These are phyloP conservation scores for Cacoxenus indagator DNA, from an alignment of 2,888 invertebrate species.

Conservation along the genomic window DNA sequence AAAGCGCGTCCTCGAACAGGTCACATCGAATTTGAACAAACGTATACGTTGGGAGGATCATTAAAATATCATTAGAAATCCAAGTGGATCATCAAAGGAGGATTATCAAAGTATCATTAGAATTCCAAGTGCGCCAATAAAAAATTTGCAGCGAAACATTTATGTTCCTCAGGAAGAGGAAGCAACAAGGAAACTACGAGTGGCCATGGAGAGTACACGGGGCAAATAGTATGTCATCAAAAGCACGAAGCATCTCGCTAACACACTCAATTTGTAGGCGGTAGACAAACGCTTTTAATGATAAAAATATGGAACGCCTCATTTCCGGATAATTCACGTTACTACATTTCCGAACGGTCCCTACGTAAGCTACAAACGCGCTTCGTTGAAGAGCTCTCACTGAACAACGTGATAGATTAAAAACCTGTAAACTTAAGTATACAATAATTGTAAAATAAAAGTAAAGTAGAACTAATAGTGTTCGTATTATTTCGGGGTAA, in stretches of 20 bases:
- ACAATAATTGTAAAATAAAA: too few species aligned
- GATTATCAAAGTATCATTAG: conserved; percentile 66
- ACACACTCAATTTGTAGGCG: conserved; percentile 85
- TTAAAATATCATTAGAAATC: conserved; percentile 31
- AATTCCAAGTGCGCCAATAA: conserved; percentile 73
- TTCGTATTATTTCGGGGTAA: too few species aligned
- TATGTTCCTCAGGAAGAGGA: conserved; percentile 74
- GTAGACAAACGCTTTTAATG: conserved; percentile 81
- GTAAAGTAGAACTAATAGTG: too few species aligned
- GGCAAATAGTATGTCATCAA: conserved; percentile 73
- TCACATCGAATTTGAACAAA: conserved; percentile 65
- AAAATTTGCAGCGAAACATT: conserved; percentile 75
- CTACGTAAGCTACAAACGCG: conserved; percentile 85
- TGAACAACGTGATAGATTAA: conserved; percentile 82
- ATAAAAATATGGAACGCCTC: conserved; percentile 84
- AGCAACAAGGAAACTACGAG: conserved; percentile 72
- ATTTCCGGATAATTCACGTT: conserved; percentile 83
- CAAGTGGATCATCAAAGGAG: conserved; percentile 73
- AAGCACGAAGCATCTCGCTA: conserved; percentile 77
- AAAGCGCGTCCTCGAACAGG: conserved; percentile 74
- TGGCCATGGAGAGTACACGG: conserved; percentile 75
- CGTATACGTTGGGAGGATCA: conserved; percentile 68
- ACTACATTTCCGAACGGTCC: conserved; percentile 83
- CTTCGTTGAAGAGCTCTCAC: conserved; percentile 79
- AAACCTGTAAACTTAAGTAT: too few species aligned